phyloP scores from a whole-genome alignment of 2,113 vertebrate genomes.

The Gasterosteus nipponicus region DNA sequence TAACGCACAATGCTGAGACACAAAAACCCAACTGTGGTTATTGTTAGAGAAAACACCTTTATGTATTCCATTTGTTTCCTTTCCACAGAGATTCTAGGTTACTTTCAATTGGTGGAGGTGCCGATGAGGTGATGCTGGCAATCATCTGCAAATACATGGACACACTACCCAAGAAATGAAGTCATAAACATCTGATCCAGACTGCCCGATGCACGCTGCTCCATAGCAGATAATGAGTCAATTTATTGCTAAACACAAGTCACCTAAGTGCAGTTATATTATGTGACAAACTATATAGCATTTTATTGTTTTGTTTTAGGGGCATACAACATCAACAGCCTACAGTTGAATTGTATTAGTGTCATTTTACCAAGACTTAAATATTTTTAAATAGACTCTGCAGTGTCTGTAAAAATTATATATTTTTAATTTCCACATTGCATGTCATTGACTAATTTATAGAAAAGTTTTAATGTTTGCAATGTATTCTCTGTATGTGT shows the following conservation, averaged over 20 bases:
- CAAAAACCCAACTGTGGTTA: not conserved
- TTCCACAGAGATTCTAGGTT: conserved; percentile 82
- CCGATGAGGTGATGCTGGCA: conserved; percentile 87
- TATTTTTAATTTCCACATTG: conserved; percentile 1
- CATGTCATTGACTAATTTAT: not conserved
- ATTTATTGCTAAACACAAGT: not conserved
- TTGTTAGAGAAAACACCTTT: not conserved
- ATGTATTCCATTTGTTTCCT: not conserved
- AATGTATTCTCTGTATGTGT: not conserved
- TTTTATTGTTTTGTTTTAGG: not conserved
- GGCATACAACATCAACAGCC: not conserved
- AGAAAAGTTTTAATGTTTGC: not conserved
- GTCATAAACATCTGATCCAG: conserved; percentile 12
- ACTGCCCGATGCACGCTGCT: not conserved
- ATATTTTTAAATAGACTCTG: conserved; percentile 10
- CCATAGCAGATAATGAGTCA: not conserved
- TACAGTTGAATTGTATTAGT: not conserved
- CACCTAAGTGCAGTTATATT: conserved; percentile 48
- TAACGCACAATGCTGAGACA: not conserved
- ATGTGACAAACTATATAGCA: not conserved
- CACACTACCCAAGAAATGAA: conserved; percentile 80
- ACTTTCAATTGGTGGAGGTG: conserved; percentile 81
- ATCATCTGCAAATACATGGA: conserved; percentile 90
- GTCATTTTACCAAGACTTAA: not conserved
- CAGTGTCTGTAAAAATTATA: not conserved